These are phyloP conservation scores for Heterohyrax brucei DNA, from an alignment of 2,797 vertebrate species.

Conservation along the genomic window DNA sequence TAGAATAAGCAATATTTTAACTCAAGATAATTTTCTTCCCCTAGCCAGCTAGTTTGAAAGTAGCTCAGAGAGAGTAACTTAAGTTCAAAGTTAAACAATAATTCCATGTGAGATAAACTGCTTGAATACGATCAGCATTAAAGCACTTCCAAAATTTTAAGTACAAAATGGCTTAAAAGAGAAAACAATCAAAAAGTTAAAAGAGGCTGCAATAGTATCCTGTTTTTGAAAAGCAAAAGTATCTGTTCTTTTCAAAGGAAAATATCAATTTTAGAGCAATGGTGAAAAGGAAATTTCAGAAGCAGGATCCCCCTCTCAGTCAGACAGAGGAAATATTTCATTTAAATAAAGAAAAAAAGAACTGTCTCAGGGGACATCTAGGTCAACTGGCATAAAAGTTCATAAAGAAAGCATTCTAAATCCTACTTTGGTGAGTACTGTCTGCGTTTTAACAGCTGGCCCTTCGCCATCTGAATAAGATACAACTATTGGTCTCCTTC, in stretches of 20 bases:
- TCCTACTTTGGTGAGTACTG: too few species aligned
- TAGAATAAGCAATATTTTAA: constrained; percentile 48
- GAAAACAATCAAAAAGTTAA: constrained; percentile 31
- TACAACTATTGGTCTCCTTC: too few species aligned
- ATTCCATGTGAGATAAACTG: constrained; percentile 40
- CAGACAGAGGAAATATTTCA: background rate
- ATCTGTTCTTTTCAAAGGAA: background rate
- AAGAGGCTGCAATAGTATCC: background rate
- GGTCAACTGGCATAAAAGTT: too few species aligned
- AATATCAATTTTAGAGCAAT: constrained; percentile 12
- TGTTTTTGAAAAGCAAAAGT: constrained; percentile 19
- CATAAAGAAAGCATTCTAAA: too few species aligned
- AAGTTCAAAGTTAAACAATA: constrained; percentile 69
- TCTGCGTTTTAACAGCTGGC: too few species aligned
- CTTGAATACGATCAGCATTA: constrained; percentile 56
- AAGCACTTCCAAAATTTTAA: constrained; percentile 38
- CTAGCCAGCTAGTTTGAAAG: constrained; percentile 43
- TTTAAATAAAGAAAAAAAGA: constrained; percentile 43
- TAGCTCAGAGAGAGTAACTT: background rate
- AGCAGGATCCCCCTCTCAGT: background rate
- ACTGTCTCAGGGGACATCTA: too few species aligned
- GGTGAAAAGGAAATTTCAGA: background rate
- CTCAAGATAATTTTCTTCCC: background rate
- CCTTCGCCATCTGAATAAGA: too few species aligned
- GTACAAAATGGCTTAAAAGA: constrained; percentile 50